A percentile compares a stretch with the other conserved stretches of the same genome.
Evolutionary conservation across 2,888 invertebrate species (phyloP).

Genomic region (Calephelis perditalis): DNA sequence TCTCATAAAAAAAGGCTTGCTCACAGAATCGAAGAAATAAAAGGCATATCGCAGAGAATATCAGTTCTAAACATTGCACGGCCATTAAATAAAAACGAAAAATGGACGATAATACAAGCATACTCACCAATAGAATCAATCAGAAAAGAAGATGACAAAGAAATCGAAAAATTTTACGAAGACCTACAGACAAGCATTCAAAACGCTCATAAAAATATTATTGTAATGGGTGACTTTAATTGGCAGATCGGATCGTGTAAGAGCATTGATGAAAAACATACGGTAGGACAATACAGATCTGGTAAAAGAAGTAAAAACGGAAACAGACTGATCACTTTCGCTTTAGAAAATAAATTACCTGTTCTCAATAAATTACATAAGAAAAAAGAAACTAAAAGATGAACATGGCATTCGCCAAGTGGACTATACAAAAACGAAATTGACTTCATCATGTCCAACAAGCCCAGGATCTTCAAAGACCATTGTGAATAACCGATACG

Average conservation of each 20-base stretch:
- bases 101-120: slow-evolving; percentile 31
- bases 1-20: slow-evolving; percentile 12
- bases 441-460: not conserved
- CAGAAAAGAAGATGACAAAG: slow-evolving; percentile 25
- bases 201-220: slow-evolving; percentile 25
- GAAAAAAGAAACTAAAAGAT: not conserved
- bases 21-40: slow-evolving; percentile 6
- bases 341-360: not conserved
- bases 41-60: slow-evolving; percentile 10
- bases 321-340: not conserved
- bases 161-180: slow-evolving; percentile 27
- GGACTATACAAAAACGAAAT: slow-evolving; percentile 1
- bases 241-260: slow-evolving; percentile 24
- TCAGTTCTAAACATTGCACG: slow-evolving; percentile 4
- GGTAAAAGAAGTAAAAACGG: not conserved
- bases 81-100: slow-evolving; percentile 16
- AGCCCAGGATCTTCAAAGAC: slow-evolving; percentile 3
- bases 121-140: slow-evolving; percentile 31
- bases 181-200: slow-evolving; percentile 23
- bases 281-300: not conserved
- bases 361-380: not conserved
- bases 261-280: not conserved
- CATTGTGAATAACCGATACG: too few species aligned
- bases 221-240: slow-evolving; percentile 29
- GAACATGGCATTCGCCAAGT: not conserved